A percentile compares a stretch with the other conserved stretches of the same genome.
These are phyloP conservation scores for Mobula birostris DNA, from an alignment of 2,113 vertebrate species.

Conservation along the genomic window DNA sequence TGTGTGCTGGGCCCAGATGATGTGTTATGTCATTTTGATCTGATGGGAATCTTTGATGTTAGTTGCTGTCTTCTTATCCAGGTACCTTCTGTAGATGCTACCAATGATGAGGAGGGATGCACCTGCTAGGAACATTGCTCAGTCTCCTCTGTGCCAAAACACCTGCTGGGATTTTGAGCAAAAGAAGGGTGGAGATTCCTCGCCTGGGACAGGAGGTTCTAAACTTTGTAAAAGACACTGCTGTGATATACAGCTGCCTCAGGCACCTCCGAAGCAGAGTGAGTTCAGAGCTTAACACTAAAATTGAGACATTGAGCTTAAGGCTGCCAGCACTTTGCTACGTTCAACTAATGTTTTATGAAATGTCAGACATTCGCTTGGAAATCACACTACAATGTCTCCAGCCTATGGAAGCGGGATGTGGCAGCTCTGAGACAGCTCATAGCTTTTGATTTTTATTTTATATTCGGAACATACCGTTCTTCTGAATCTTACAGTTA, in stretches of 20 bases:
- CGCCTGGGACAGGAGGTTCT: background rate
- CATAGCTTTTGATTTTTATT: background rate
- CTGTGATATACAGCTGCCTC: background rate
- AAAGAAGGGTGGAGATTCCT: no score
- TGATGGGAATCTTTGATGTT: no score
- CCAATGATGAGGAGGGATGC: no score
- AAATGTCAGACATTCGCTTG: background rate
- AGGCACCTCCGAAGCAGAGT: background rate
- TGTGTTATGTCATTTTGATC: no score
- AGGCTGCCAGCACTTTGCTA: background rate
- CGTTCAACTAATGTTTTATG: background rate
- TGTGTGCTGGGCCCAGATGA: no score
- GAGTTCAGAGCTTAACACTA: background rate
- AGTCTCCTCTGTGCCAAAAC: no score
- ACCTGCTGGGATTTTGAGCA: no score
- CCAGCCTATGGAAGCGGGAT: background rate
- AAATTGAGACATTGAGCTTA: background rate
- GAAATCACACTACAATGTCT: background rate
- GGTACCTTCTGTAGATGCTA: no score
- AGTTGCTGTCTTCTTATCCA: no score
- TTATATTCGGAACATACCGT: background rate
- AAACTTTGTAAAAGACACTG: background rate
- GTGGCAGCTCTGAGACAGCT: background rate
- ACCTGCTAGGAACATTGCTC: no score
- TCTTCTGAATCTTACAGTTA: background rate